Conservation (phyloP, 1,140 invertebrate species). For the Nasonia giraulti region DNA sequence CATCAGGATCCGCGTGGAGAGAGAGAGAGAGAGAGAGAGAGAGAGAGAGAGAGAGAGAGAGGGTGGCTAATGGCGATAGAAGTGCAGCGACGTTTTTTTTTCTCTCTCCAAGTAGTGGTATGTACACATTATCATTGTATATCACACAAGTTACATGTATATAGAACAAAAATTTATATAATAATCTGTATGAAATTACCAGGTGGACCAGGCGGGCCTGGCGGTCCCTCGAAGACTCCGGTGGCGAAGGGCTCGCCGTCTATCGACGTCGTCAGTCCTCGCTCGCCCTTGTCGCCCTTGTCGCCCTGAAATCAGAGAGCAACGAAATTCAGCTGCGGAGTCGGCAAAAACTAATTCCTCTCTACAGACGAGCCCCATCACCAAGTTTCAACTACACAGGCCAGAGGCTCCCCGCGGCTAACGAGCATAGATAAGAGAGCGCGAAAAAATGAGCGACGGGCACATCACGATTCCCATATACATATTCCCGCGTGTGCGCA, state of each 20-base stretch:
- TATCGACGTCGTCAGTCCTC: conserved; percentile 91
- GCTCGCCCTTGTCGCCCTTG: conserved; percentile 91
- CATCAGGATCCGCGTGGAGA: not conserved
- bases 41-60: not conserved
- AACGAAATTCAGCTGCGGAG: conserved; percentile 2
- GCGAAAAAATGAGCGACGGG: too few relatives aligned
- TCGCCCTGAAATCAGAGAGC: conserved; percentile 80
- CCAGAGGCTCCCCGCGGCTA: not conserved
- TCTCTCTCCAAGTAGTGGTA: not conserved
- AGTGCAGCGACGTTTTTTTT: not conserved
- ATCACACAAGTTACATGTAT: not conserved
- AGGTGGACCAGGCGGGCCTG: conserved; percentile 92
- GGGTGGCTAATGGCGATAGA: not conserved
- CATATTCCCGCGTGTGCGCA: not conserved
- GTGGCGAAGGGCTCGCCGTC: conserved; percentile 92
- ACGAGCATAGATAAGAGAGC: too few relatives aligned
- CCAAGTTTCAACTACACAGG: not conserved
- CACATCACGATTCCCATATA: not conserved
- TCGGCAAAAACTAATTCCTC: not conserved
- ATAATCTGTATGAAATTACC: conserved; percentile 75
- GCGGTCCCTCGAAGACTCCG: conserved; percentile 94
- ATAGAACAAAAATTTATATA: not conserved
- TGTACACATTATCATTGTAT: not conserved
- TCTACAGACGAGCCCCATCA: not conserved
- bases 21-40: not conserved